Percentiles rank a stretch among this genome's conserved stretches.
Evolutionary conservation across 1,140 invertebrate genomes (phyloP).

Genomic region (Euwallacea similis): DNA sequence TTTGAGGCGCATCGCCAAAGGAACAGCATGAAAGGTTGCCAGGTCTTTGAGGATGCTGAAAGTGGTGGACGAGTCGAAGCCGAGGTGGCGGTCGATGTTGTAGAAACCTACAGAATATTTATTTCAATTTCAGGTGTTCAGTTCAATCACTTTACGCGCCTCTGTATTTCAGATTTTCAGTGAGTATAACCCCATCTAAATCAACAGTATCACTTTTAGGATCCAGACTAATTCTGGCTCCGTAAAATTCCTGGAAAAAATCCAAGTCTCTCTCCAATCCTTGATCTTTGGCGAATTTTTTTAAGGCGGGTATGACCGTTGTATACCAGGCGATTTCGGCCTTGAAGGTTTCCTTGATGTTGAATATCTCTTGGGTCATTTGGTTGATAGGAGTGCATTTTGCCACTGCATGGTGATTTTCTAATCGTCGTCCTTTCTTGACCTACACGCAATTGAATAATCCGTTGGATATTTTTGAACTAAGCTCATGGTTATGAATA

Average conservation of each 20-base stretch:
- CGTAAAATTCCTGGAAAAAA: slow-evolving; percentile 57
- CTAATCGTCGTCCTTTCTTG: slow-evolving; percentile 37
- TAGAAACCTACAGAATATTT: slow-evolving; percentile 48
- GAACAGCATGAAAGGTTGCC: slow-evolving; percentile 59
- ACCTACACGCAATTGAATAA: neutral
- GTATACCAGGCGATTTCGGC: slow-evolving; percentile 61
- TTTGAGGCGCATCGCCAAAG: slow-evolving; percentile 56
- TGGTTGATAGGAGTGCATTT: slow-evolving; percentile 59
- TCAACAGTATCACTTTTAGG: slow-evolving; percentile 52
- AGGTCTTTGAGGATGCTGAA: slow-evolving; percentile 52
- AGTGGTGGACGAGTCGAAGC: slow-evolving; percentile 56
- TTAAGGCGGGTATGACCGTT: slow-evolving; percentile 55
- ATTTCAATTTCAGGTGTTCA: neutral
- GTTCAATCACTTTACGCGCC: slow-evolving; percentile 8
- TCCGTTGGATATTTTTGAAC: neutral
- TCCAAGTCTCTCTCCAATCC: slow-evolving; percentile 51
- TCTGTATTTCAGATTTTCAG: slow-evolving; percentile 57
- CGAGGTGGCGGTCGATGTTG: slow-evolving; percentile 51
- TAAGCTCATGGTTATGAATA: neutral
- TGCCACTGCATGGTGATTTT: slow-evolving; percentile 51
- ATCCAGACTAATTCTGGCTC: slow-evolving; percentile 54
- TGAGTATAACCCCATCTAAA: slow-evolving; percentile 57
- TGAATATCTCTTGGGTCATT: slow-evolving; percentile 58
- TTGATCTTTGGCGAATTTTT: slow-evolving; percentile 55
- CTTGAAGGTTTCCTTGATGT: slow-evolving; percentile 58